Evolutionary conservation across 2,797 vertebrate genomes (phyloP).

Genomic region (Schizopygopsis malacanthus): DNA sequence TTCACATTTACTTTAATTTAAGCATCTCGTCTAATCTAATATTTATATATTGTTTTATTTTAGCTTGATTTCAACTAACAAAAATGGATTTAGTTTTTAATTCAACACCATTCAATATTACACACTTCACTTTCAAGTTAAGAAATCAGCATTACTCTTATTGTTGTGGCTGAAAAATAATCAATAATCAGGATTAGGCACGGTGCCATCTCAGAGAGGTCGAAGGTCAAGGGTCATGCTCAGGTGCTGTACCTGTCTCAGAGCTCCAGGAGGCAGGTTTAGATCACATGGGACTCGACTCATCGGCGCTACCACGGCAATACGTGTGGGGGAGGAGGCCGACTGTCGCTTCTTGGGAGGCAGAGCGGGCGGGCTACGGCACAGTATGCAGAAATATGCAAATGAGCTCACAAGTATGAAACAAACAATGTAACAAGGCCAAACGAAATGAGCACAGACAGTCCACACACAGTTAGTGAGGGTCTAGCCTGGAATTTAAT

Average conservation of each 20-base stretch:
- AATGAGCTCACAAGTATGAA: slow-evolving; percentile 54
- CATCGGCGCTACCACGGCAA: slow-evolving; percentile 96
- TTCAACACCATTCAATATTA: not conserved
- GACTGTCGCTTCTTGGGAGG: slow-evolving; percentile 98
- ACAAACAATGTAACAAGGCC: slow-evolving; percentile 41
- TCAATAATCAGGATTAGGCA: not conserved
- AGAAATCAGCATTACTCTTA: not conserved
- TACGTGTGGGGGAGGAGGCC: slow-evolving; percentile 91
- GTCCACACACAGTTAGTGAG: slow-evolving; percentile 43
- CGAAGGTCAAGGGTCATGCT: not conserved
- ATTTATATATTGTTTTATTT: not conserved
- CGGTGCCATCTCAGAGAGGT: not conserved
- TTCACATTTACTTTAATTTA: not conserved
- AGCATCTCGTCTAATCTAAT: not conserved
- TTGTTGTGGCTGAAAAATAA: not conserved
- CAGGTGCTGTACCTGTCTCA: slow-evolving; percentile 54
- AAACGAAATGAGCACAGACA: slow-evolving; percentile 12
- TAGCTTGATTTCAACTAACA: not conserved
- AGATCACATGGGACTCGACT: slow-evolving; percentile 89
- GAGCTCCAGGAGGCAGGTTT: slow-evolving; percentile 80
- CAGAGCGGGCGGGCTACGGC: slow-evolving; percentile 89
- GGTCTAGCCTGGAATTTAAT: slow-evolving; percentile 56
- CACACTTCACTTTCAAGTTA: not conserved
- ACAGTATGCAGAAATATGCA: slow-evolving; percentile 33
- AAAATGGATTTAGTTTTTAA: not conserved